phyloP scores from a whole-genome alignment of 1,140 invertebrate species.

The Battus philenor region DNA sequence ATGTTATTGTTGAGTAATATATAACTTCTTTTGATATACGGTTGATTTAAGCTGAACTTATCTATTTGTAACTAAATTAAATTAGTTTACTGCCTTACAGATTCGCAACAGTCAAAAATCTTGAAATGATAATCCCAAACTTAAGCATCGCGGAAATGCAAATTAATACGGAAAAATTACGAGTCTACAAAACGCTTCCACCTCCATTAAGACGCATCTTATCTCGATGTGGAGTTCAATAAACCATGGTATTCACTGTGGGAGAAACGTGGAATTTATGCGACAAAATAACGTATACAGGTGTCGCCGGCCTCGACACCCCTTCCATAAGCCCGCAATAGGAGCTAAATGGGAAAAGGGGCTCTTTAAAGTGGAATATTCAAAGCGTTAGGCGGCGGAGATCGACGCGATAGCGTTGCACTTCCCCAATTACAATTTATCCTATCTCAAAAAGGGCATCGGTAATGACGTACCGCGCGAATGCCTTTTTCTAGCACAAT shows the following conservation, averaged over 20 bases:
- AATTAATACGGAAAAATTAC: constrained; percentile 47
- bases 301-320: constrained; percentile 55
- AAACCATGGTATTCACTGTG: constrained; percentile 50
- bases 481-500: constrained; percentile 56
- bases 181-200: constrained; percentile 41
- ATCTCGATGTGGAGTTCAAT: constrained; percentile 63
- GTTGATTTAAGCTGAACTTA: too few species aligned
- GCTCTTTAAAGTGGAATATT: constrained; percentile 35
- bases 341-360: constrained; percentile 53
- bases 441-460: constrained; percentile 60
- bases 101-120: too few species aligned
- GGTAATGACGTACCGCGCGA: constrained; percentile 59
- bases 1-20: too few species aligned
- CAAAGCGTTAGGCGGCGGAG: constrained; percentile 44
- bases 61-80: too few species aligned
- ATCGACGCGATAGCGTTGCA: constrained; percentile 37
- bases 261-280: constrained; percentile 65
- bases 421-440: constrained; percentile 63
- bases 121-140: too few species aligned
- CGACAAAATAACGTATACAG: constrained; percentile 70
- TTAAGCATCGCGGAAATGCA: constrained; percentile 45
- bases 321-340: constrained; percentile 58
- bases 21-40: too few species aligned
- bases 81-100: too few species aligned
- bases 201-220: constrained; percentile 42